Base-by-base conservation (phyloP, 2,113 vertebrate genomes). In the Lutjanus erythropterus region DNA sequence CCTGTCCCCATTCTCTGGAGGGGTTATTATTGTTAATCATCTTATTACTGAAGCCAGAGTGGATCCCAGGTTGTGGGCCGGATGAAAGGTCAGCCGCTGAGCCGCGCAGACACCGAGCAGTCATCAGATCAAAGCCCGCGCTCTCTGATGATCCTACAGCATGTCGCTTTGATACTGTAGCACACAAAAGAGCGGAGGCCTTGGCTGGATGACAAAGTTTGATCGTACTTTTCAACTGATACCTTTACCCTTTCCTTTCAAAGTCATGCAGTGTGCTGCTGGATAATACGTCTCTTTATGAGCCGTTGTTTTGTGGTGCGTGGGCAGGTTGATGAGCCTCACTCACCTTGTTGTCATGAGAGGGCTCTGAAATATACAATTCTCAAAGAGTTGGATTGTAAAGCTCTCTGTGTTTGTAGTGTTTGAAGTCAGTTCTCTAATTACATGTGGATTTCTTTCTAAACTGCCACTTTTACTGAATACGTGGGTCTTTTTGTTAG, bases 21-120 rank as follows among this genome's bases (percentile, higher is more conserved):
- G 91, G 89, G 81, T 88, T 91, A 91, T 91, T 92, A 92, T 91
- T 90, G 90, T 88, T 90, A 90, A 93, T 92, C 88, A 91, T 93
- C 85, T 88, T 85, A 86, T 91, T 92, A 86, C 83, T 60, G 88
- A 83, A 91, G 82, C 65, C 83, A n/a, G 46, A 90, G 86, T 70
- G 73, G 86, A 86, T 91, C 86, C 85, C 82, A 74, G 88, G 84
- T 89, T 84, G 56, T 42, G 70, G 85, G 75, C 69, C 82, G 69
- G 89, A 91, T 93, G 90, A 92, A 92, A 92, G 91, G 87, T 89
- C 86, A 59, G 80, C 80, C 70, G 67, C 75, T 55, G 80, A 85
- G 89, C 84, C 61, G 19, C 9, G 46, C 76, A 89, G 86, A 93
- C 88, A 91, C 68, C 16, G 66, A 83, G 86, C 88, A 71, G 78